Evolutionary conservation across 2,113 vertebrate genomes (phyloP).

Genomic region (Brachyhypopomus occidentalis): DNA sequence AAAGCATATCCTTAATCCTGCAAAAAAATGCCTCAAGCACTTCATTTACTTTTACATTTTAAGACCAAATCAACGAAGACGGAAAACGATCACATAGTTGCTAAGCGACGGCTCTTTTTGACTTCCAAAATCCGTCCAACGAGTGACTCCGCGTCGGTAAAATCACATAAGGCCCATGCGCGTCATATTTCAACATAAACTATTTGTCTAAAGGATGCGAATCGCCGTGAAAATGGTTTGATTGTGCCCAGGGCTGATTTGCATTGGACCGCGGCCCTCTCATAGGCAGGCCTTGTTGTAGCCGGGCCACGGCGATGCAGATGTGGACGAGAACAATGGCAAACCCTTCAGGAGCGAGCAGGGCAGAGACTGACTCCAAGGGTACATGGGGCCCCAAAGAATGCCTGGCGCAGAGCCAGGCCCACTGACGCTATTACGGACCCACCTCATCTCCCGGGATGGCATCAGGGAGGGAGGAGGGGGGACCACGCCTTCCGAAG

Average conservation of each 20-base stretch:
- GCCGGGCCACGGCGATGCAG: constrained; percentile 76
- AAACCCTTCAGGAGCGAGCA: constrained; percentile 80
- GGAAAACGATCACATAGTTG: no score
- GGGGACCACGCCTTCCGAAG: constrained; percentile 94
- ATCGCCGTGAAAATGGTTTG: constrained; percentile 69
- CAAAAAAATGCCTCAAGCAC: background rate
- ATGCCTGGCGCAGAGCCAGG: constrained; percentile 86
- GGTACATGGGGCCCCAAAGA: constrained; percentile 83
- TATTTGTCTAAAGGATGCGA: constrained; percentile 61
- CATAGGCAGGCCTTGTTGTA: constrained; percentile 89
- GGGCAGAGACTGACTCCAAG: constrained; percentile 95
- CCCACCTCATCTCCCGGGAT: constrained; percentile 90
- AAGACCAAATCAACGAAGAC: no score
- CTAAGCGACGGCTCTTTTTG: no score
- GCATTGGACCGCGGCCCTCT: constrained; percentile 83
- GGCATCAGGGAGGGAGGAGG: constrained; percentile 71
- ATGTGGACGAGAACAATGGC: constrained; percentile 92
- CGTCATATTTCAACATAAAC: constrained; percentile 56
- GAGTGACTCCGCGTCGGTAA: background rate
- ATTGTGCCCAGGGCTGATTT: constrained; percentile 78
- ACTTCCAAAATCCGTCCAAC: no score
- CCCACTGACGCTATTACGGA: constrained; percentile 77
- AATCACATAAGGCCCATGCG: constrained; percentile 17
- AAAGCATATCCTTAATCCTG: background rate
- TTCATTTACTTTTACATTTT: background rate